These are phyloP conservation scores for Gibbula magus DNA, from an alignment of 2,888 invertebrate species.

Conservation along the genomic window DNA sequence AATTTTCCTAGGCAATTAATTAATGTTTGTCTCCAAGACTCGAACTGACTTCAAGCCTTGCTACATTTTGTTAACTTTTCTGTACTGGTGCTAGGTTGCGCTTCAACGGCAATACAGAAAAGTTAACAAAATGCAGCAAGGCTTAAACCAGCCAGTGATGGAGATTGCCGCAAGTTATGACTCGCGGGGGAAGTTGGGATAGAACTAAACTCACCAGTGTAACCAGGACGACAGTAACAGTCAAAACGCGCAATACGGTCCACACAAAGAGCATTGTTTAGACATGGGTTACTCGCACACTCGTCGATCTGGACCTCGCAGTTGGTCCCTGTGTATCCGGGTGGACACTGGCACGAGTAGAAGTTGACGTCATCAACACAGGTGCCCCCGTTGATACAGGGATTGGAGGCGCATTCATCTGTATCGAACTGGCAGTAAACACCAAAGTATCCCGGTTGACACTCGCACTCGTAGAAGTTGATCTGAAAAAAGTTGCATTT, in stretches of 20 bases:
- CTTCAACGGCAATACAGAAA: too few relatives aligned
- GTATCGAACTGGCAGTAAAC: conserved; percentile 21
- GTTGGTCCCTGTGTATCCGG: conserved; percentile 9
- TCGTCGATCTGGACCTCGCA: conserved; percentile 20
- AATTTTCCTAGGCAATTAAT: too few relatives aligned
- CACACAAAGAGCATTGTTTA: background rate
- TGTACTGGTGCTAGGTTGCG: too few relatives aligned
- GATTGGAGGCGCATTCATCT: conserved; percentile 14
- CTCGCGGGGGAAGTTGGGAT: too few relatives aligned
- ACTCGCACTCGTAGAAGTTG: conserved; percentile 16
- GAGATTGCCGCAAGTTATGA: too few relatives aligned
- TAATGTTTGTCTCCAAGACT: too few relatives aligned
- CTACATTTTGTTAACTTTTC: too few relatives aligned
- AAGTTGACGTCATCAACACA: conserved; percentile 26
- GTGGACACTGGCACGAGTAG: conserved; percentile 17
- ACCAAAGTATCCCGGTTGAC: conserved; percentile 14
- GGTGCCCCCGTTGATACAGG: conserved; percentile 12
- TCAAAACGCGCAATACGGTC: background rate
- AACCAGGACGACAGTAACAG: conserved; percentile 22
- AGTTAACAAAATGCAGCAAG: too few relatives aligned
- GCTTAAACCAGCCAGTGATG: too few relatives aligned
- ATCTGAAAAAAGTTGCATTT: background rate
- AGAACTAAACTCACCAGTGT: background rate
- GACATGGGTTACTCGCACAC: background rate
- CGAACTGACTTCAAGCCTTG: too few relatives aligned